phyloP scores from a whole-genome alignment of 2,113 vertebrate genomes.

The Lepisosteus oculatus region DNA sequence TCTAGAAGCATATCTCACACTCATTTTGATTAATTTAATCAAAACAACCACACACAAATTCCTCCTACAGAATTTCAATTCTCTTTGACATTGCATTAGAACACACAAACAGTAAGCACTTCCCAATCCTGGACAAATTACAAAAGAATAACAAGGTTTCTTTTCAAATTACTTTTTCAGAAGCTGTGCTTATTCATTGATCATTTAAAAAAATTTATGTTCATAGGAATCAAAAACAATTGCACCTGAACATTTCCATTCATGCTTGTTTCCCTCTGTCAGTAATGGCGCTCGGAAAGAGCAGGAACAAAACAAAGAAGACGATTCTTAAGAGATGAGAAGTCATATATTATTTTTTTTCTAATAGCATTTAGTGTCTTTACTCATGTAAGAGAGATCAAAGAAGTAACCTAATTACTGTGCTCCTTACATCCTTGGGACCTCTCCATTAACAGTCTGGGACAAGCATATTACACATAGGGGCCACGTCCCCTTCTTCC shows the following conservation, averaged over 20 bases:
- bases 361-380: conserved; percentile 6
- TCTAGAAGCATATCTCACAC: no score
- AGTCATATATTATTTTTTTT: neutral
- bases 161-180: no score
- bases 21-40: no score
- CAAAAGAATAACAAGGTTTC: no score
- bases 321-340: neutral
- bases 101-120: no score
- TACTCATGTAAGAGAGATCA: neutral
- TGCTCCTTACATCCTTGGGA: neutral
- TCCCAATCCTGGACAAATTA: no score
- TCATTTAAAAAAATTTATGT: no score
- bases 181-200: no score
- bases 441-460: conserved; percentile 8
- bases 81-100: no score
- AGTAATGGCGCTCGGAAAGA: neutral
- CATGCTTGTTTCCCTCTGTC: neutral
- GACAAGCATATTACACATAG: neutral
- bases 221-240: no score
- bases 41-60: no score
- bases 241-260: neutral
- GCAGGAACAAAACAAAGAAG: neutral
- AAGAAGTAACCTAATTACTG: conserved; percentile 10
- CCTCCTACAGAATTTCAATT: no score
- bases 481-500: neutral